Evolutionary conservation across 2,797 vertebrate genomes (phyloP).

Genomic region (Hydrophis major): DNA sequence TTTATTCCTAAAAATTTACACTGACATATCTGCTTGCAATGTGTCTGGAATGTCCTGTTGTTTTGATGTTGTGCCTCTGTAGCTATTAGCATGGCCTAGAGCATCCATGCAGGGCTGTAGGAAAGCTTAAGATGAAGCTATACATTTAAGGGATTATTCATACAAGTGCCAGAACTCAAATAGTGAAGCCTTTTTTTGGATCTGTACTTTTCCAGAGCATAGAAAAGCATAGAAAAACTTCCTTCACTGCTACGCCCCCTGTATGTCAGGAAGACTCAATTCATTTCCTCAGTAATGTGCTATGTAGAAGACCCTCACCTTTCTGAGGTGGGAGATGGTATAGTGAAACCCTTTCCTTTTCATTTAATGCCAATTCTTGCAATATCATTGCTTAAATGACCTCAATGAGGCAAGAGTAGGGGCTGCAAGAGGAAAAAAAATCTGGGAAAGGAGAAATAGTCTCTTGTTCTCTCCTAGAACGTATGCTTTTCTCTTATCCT

Average conservation of each 20-base stretch:
- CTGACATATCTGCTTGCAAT: not conserved
- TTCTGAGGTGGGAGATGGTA: too few relatives aligned
- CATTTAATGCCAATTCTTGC: not conserved
- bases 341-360: not conserved
- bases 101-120: not conserved
- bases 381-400: not conserved
- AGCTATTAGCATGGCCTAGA: not conserved
- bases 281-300: not conserved
- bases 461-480: not conserved
- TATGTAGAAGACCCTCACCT: not conserved
- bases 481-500: not conserved
- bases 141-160: not conserved
- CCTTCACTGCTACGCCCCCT: not conserved
- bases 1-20: conserved; percentile 8
- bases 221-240: not conserved
- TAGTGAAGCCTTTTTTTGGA: not conserved
- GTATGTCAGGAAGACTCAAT: not conserved
- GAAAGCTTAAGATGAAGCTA: not conserved
- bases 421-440: not conserved
- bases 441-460: not conserved
- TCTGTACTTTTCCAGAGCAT: not conserved
- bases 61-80: not conserved
- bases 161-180: not conserved
- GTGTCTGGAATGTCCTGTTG: not conserved
- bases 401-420: not conserved